A percentile compares a stretch with the other conserved stretches of the same genome.
These are phyloP conservation scores for Apamea crenata DNA, from an alignment of 2,888 invertebrate species.

Conservation along the genomic window DNA sequence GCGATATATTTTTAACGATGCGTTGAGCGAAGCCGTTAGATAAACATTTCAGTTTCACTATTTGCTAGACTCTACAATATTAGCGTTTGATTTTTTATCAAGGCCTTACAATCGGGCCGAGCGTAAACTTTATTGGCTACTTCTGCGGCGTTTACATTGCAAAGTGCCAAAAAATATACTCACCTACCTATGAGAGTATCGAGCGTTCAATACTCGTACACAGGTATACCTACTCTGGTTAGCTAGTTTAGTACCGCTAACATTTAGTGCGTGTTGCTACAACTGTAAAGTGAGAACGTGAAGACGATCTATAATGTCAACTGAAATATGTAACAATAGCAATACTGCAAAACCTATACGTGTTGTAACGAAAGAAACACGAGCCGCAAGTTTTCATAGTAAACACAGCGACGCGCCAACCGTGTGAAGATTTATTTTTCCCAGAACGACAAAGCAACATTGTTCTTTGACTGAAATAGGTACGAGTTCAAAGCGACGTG, in stretches of 20 bases:
- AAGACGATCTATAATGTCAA: constrained; percentile 64
- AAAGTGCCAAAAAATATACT: constrained; percentile 54
- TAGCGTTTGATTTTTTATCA: constrained; percentile 65
- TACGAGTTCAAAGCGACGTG: constrained; percentile 82
- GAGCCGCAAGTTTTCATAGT: constrained; percentile 81
- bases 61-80: constrained; percentile 52
- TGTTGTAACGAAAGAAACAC: constrained; percentile 75
- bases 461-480: constrained; percentile 84
- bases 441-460: constrained; percentile 85
- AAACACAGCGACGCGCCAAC: constrained; percentile 75
- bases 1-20: constrained; percentile 71
- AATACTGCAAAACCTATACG: constrained; percentile 71
- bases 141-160: constrained; percentile 51
- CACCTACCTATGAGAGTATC: constrained; percentile 2
- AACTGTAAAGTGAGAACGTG: constrained; percentile 67
- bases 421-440: constrained; percentile 85
- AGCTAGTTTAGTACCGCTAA: constrained; percentile 48
- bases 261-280: constrained; percentile 58
- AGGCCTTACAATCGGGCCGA: constrained; percentile 63
- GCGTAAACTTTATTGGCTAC: constrained; percentile 61
- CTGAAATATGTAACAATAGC: constrained; percentile 73
- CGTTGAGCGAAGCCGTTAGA: constrained; percentile 58
- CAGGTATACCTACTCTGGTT: not conserved
- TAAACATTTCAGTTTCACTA: constrained; percentile 66
- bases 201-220: constrained; percentile 2